phyloP scores from a whole-genome alignment of 64 coral and sea anemone genomes.

The Dendronephthya gigantea region DNA sequence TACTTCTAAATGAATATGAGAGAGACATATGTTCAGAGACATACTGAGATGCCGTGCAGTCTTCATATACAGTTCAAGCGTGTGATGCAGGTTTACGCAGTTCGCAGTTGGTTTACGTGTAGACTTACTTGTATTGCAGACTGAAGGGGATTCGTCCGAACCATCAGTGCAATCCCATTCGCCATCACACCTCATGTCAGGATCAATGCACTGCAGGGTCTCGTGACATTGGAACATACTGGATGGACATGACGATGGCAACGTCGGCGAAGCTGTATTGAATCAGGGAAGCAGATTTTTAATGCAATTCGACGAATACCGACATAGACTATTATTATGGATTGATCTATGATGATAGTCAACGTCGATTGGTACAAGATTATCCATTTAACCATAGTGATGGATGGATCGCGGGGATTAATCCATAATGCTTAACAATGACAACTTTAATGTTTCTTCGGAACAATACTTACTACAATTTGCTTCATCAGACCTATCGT shows the following conservation, averaged over 20 bases:
- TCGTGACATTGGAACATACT: constrained; percentile 28
- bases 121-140: neutral
- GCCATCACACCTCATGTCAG: constrained; percentile 14
- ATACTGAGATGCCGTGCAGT: constrained; percentile 23
- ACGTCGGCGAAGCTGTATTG: neutral
- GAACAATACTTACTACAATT: constrained; percentile 47
- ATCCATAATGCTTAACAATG: too few relatives aligned
- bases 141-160: constrained; percentile 7
- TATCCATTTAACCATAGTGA: too few relatives aligned
- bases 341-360: too few relatives aligned
- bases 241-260: neutral
- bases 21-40: too few relatives aligned
- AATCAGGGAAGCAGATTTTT: neutral
- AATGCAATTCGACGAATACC: too few relatives aligned
- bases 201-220: neutral
- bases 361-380: too few relatives aligned
- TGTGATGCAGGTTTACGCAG: neutral
- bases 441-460: too few relatives aligned
- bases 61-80: neutral
- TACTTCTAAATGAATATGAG: too few relatives aligned
- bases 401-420: too few relatives aligned
- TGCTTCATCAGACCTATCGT: constrained; percentile 35
- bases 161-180: constrained; percentile 33
- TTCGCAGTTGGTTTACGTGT: neutral
- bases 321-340: too few relatives aligned